Evolutionary conservation across 2,888 invertebrate species (phyloP), one percentile per base, ranked within the genome.

Genomic region (Neocrepidodera transversa): DNA sequence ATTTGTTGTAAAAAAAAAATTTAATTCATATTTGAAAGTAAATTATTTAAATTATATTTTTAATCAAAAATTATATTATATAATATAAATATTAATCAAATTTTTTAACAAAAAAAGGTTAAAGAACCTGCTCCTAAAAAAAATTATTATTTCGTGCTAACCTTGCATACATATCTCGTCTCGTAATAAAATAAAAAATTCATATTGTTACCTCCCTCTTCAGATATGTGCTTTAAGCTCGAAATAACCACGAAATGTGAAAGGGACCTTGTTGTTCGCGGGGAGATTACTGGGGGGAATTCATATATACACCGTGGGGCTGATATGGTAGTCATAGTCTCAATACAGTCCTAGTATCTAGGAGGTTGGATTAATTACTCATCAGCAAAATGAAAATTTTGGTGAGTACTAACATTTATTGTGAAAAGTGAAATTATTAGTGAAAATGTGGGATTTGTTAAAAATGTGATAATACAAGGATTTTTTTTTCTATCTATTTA

Each of bases 311-410:
- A 64, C 65, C 67, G 69, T 68, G 71, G 68, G 72, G 73, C 66
- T 63, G 62, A 30, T 50, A 60, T 60, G 56, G 64, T 58, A 56
- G 63, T 60, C 65, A 71, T 71, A 75, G 74, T 75, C 71, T 72
- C 71, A 72, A 72, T 74, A 76, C 78, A 78, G 78, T 79, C 78
- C 79, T 78, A 76, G 74, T 71, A 68, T 59, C 68, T 74, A 78
- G 77, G 77, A 77, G 78, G 78, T 78, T 76, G 70, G 52, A 32
- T 43, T 47, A 35, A 32, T n/a, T 53, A 50, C 50, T 28, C 18
- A 55, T 63, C 53, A 64, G 49, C 68, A 74, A 62, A 63, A 79
- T 79, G 78, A 77, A 75, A 70, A 69, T 73, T 72, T 70, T 78
- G 73, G 79, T 79, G 72, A 75, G 78, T 76, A 45, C 14, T 14